Percentiles rank a stretch among this genome's conserved stretches.
Conservation (phyloP, 2,113 vertebrate genomes). For the Dipodomys ordii region DNA sequence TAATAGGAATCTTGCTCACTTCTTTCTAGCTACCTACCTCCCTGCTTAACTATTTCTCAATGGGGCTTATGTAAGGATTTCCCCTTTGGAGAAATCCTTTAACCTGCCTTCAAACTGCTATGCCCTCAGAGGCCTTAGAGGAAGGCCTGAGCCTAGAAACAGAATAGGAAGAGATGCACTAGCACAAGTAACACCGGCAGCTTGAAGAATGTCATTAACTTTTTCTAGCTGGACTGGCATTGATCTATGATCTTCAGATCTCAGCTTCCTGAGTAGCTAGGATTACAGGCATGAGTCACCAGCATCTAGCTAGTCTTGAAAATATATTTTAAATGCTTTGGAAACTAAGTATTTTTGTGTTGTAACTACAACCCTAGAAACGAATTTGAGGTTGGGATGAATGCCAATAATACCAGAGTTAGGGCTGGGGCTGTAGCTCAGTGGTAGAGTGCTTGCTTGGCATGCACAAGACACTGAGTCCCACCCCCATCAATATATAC, state of each 20-base stretch:
- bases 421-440: neutral
- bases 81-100: constrained; percentile 22
- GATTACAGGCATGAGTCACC: no score
- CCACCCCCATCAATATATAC: neutral
- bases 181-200: constrained; percentile 6
- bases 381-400: constrained; percentile 24
- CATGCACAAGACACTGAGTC: neutral
- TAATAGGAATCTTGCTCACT: constrained; percentile 9
- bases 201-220: neutral
- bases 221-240: no score
- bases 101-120: constrained; percentile 17
- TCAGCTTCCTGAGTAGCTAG: no score
- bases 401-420: constrained; percentile 35
- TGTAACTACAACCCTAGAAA: constrained; percentile 49
- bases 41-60: neutral
- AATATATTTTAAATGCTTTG: constrained; percentile 59
- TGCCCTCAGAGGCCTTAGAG: neutral
- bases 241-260: no score
- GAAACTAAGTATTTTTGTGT: constrained; percentile 33
- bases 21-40: neutral
- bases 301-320: no score
- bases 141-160: neutral
- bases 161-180: neutral
- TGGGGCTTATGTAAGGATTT: neutral
- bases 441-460: neutral